A percentile compares a stretch with the other conserved stretches of the same genome.
Evolutionary conservation across 2,888 invertebrate genomes (phyloP).

Genomic region (Cheilosia soror): DNA sequence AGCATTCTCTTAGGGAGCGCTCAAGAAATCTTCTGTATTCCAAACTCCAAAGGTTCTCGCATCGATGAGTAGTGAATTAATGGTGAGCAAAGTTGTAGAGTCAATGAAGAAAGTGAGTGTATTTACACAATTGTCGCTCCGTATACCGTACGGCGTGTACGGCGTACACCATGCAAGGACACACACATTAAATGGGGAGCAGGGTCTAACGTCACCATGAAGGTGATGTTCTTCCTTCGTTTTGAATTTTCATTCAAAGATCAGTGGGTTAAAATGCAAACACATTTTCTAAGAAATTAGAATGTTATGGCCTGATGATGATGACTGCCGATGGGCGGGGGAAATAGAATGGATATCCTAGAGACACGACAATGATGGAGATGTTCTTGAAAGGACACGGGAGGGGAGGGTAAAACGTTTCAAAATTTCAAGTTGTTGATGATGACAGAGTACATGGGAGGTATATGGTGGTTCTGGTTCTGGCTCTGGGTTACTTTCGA

Average conservation of each 20-base stretch:
- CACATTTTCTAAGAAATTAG: constrained; percentile 64
- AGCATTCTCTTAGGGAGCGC: constrained; percentile 10
- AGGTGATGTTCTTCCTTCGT: neutral
- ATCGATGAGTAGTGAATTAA: constrained; percentile 67
- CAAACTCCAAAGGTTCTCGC: constrained; percentile 48
- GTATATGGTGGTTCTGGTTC: no score
- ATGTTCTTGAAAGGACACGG: constrained; percentile 25
- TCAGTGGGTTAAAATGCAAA: constrained; percentile 66
- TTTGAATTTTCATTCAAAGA: constrained; percentile 55
- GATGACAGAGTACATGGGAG: neutral
- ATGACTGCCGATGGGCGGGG: constrained; percentile 7
- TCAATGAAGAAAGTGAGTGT: constrained; percentile 64
- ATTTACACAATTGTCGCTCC: constrained; percentile 47
- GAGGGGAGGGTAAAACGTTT: constrained; percentile 47
- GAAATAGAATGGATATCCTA: constrained; percentile 5
- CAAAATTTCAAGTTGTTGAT: constrained; percentile 35
- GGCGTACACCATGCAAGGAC: constrained; percentile 25
- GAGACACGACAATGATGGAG: constrained; percentile 32
- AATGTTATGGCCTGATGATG: constrained; percentile 56
- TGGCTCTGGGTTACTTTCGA: constrained; percentile 5
- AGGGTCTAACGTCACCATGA: neutral
- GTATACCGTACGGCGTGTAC: neutral
- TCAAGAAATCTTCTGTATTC: constrained; percentile 34
- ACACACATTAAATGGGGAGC: constrained; percentile 12
- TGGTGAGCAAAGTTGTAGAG: constrained; percentile 63